Conservation (phyloP, 2,888 invertebrate genomes). For the Mactromeris polynyma region DNA sequence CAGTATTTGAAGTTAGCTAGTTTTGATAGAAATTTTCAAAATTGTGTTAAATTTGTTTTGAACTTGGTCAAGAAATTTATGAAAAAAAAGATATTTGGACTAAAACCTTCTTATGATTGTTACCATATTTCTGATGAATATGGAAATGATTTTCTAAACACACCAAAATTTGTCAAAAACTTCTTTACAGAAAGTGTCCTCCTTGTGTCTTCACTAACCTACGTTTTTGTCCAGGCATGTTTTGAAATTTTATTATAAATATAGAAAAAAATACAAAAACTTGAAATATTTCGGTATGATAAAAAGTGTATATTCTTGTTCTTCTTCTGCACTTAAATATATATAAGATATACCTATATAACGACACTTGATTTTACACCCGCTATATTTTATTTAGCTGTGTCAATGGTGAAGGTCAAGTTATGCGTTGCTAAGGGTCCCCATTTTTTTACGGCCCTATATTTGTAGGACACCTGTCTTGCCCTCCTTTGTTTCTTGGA, state of each 20-base stretch:
- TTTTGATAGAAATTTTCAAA: no score
- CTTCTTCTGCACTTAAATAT: conserved; percentile 9
- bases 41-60: no score
- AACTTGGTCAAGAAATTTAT: no score
- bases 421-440: background rate
- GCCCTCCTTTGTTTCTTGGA: conserved; percentile 73
- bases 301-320: background rate
- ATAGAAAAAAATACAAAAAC: background rate
- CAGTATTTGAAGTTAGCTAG: background rate
- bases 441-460: background rate
- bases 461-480: conserved; percentile 70
- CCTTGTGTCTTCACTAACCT: background rate
- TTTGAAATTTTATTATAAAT: background rate
- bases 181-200: background rate
- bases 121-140: no score
- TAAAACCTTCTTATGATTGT: no score
- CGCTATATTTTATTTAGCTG: conserved; percentile 18
- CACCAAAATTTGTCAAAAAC: no score
- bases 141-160: no score
- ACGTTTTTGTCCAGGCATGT: conserved; percentile 4
- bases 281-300: background rate
- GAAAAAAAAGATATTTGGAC: no score
- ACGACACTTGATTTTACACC: background rate
- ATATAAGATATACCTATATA: conserved; percentile 12
- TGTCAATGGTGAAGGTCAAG: conserved; percentile 25